Conservation (phyloP, 2,797 vertebrate species). For the Microhierax caerulescens region DNA sequence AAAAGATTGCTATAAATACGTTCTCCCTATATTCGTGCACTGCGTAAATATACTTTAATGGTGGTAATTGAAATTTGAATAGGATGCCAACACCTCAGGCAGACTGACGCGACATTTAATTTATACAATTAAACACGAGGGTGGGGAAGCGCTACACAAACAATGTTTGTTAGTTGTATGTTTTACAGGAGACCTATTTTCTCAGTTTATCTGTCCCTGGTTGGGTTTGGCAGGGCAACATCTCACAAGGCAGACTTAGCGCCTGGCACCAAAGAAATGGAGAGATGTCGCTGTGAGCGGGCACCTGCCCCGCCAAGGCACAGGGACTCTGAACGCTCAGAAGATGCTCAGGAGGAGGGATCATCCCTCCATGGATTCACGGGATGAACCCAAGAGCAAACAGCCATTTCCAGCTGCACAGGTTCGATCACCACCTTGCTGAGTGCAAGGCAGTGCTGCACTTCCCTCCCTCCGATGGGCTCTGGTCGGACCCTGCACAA, state of each 20-base stretch:
- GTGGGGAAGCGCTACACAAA: conserved; percentile 60
- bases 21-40: conserved; percentile 40
- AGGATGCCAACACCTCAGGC: conserved; percentile 68
- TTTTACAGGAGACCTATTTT: conserved; percentile 20
- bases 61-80: conserved; percentile 65
- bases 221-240: neutral
- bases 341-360: fast-evolving
- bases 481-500: neutral
- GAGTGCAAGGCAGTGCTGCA: neutral
- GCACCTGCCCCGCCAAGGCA: fast-evolving
- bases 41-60: conserved; percentile 64
- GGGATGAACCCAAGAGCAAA: neutral
- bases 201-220: conserved; percentile 12
- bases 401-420: fast-evolving
- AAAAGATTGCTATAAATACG: conserved; percentile 64
- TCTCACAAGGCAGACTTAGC: neutral
- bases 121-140: conserved; percentile 54
- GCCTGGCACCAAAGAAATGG: neutral
- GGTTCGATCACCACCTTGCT: neutral
- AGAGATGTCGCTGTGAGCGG: neutral
- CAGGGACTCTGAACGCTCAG: neutral
- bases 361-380: neutral
- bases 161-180: conserved; percentile 14
- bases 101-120: conserved; percentile 64
- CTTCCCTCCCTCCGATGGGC: fast-evolving